Conservation (phyloP, 53 echinoderm and acorn worm species). For the Apostichopus leukothele region DNA sequence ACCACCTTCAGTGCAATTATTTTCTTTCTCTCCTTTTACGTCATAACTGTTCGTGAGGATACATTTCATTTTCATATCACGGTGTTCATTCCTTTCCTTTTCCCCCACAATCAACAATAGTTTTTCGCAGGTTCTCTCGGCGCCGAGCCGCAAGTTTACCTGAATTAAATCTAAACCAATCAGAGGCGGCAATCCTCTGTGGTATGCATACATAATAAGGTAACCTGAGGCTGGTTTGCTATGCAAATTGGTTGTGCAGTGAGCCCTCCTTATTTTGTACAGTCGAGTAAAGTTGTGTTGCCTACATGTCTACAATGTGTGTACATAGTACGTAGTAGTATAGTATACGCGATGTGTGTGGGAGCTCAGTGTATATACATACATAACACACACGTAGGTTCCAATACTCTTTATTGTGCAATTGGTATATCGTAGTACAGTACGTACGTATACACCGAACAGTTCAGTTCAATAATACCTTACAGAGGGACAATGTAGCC, state of each 20-base stretch:
- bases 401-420: background rate
- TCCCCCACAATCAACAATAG: background rate
- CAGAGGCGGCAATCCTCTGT: constrained; percentile 22
- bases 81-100: background rate
- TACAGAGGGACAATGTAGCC: background rate
- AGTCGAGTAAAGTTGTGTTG: background rate
- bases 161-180: constrained; percentile 45
- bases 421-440: background rate
- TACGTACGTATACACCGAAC: background rate
- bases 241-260: constrained; percentile 48
- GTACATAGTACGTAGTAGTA: background rate
- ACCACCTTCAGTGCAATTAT: too few relatives aligned
- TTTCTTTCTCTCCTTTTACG: too few relatives aligned
- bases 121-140: background rate
- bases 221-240: constrained; percentile 48
- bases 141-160: constrained; percentile 19
- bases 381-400: too few relatives aligned
- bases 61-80: too few relatives aligned
- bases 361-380: background rate
- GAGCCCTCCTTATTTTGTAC: constrained; percentile 34
- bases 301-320: constrained; percentile 4
- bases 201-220: constrained; percentile 50
- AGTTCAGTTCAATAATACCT: too few relatives aligned
- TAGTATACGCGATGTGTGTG: too few relatives aligned
- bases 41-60: too few relatives aligned